Conservation (phyloP, 1,140 invertebrate species). For the Zaprionus ornatus region DNA sequence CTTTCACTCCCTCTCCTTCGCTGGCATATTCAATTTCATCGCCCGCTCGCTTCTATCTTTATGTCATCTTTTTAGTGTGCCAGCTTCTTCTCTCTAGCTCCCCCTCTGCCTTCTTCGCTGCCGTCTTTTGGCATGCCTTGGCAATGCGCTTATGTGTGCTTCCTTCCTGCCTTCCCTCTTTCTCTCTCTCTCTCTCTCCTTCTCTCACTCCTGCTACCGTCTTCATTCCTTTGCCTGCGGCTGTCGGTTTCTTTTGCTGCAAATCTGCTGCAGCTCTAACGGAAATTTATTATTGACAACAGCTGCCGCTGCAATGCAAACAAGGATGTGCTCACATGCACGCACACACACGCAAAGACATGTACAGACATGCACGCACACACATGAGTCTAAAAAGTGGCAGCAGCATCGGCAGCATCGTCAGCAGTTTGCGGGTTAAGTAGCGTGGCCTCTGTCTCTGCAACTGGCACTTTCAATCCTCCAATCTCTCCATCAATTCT, state of each 20-base stretch:
- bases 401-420: conserved; percentile 53
- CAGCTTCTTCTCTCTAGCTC: conserved; percentile 18
- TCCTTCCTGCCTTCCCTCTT: conserved; percentile 61
- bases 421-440: conserved; percentile 76
- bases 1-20: neutral
- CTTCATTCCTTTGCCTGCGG: conserved; percentile 1
- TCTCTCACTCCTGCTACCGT: neutral
- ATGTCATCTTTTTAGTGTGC: conserved; percentile 79
- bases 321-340: conserved; percentile 38
- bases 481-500: conserved; percentile 2
- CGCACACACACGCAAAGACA: conserved; percentile 10
- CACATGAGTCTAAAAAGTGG: conserved; percentile 35
- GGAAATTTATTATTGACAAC: conserved; percentile 83
- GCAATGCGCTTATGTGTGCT: conserved; percentile 77
- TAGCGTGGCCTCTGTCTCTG: conserved; percentile 58
- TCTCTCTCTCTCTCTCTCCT: neutral
- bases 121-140: conserved; percentile 53
- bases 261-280: conserved; percentile 81
- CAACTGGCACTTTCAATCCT: conserved; percentile 22
- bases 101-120: neutral
- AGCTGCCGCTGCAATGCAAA: conserved; percentile 80
- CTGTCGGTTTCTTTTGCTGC: conserved; percentile 32
- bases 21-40: conserved; percentile 72
- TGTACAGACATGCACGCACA: neutral
- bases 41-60: conserved; percentile 71